Conservation (phyloP, 2,113 vertebrate species). For the Calonectris borealis region DNA sequence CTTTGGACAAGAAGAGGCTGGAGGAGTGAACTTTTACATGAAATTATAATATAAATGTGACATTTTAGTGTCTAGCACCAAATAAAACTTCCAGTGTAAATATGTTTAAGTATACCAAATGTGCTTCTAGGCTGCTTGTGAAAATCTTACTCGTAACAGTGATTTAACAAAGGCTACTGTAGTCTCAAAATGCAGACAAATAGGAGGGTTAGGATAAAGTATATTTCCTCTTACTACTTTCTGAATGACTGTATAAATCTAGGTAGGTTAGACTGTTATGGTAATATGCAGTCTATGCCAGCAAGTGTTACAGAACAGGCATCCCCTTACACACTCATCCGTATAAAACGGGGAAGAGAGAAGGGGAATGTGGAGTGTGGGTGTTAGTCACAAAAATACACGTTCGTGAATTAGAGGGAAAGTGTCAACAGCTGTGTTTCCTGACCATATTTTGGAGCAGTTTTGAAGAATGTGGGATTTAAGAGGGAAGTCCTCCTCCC, state of each 20-base stretch:
- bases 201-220: not conserved
- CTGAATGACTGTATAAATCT: constrained; percentile 5
- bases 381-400: not conserved
- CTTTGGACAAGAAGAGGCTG: not conserved
- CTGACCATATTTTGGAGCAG: not conserved
- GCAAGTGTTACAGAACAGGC: not conserved
- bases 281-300: not conserved
- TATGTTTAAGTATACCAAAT: not conserved
- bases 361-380: not conserved
- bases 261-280: not conserved
- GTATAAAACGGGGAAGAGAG: not conserved
- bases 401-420: not conserved
- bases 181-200: constrained; percentile 10
- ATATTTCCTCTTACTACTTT: not conserved
- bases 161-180: constrained; percentile 4
- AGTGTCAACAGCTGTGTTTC: not conserved
- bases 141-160: not conserved
- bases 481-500: not conserved
- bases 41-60: not conserved
- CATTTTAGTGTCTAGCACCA: not conserved
- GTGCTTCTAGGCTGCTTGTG: not conserved
- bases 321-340: not conserved
- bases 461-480: not conserved
- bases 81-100: not conserved
- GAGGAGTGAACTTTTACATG: not conserved